Evolutionary conservation across 2,113 vertebrate genomes (phyloP).

Genomic region (Melanotaenia duboulayi): DNA sequence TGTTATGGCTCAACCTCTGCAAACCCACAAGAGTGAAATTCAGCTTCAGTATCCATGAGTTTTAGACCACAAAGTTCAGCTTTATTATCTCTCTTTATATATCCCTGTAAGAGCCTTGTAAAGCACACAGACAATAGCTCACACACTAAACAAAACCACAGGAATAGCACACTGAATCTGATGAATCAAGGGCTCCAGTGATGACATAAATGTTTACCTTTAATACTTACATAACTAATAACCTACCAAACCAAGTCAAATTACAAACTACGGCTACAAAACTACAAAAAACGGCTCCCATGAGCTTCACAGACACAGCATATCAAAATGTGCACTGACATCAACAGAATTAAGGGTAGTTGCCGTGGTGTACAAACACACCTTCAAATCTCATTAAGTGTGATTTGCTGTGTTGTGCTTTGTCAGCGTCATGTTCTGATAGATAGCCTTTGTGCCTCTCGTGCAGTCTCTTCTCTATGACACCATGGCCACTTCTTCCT

Average conservation of each 20-base stretch:
- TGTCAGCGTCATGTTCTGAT: slow-evolving; percentile 69
- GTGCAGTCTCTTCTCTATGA: slow-evolving; percentile 43
- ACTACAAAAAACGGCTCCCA: background rate
- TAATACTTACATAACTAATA: slow-evolving; percentile 1
- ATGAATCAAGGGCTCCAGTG: slow-evolving; percentile 43
- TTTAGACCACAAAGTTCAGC: slow-evolving; percentile 4
- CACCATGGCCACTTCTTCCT: slow-evolving; percentile 60
- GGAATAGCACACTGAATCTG: slow-evolving; percentile 9
- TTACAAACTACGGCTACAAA: background rate
- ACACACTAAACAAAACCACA: background rate
- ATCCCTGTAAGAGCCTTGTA: slow-evolving; percentile 20
- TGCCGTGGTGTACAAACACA: background rate
- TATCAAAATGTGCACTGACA: background rate
- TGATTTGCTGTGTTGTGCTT: slow-evolving; percentile 48
- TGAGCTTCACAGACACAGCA: background rate
- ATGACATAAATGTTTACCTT: background rate
- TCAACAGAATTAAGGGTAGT: background rate
- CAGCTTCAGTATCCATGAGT: background rate
- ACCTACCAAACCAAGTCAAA: background rate
- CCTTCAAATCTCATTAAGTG: slow-evolving; percentile 56
- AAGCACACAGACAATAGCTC: slow-evolving; percentile 7
- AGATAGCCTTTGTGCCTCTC: slow-evolving; percentile 44
- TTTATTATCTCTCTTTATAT: slow-evolving; percentile 30
- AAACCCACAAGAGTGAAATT: background rate
- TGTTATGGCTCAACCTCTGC: no score